Base-by-base conservation (phyloP, 1,140 invertebrate genomes). In the Drosophila miranda region DNA sequence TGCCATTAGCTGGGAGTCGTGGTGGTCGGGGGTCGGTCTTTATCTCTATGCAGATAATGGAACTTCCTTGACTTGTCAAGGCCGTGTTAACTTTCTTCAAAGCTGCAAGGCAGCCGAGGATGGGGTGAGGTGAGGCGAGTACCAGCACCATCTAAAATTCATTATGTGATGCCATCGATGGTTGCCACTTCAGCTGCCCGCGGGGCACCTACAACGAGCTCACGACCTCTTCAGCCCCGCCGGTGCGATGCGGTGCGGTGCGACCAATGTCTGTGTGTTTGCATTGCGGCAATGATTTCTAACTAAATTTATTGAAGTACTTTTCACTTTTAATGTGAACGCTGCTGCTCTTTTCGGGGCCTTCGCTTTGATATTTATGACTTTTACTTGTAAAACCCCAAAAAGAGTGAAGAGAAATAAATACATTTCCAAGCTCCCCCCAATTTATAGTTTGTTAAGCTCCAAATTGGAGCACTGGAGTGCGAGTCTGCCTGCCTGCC, bases 221-320 rank as follows among this genome's bases (percentile, higher is more conserved):
- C 53, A 74, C 55, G 53, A 69, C 7, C 63, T 71, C 79, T 78
- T 73, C 42, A 81, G 57, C 26, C 21, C 11, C 45, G 34, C 30
- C 13, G 23, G 16, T 30, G 2, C 28, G 42, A 43, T 42, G 14
- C 13, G 23, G 16, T 30, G 2, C 28, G 42, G 51, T 42, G 14
- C 41, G 34, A 26, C 23, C 23, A 26, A 26, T 5, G 4, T 38
- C 43, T 50, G 51, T 58, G 70, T 84, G 79, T 83, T 83, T 83
- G 75, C 79, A 83, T 83, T 84, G 52, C 75, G 64, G 64, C 79
- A 78, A 83, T 83, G 77, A 84, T 84, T 84, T 84, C 81, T 87
- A 82, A 87, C 78, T 70, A 76, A 82, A 82, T 87, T 78, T 82
- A 87, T 87, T 87, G 78, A 87, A 87, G 82, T 78, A 87, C 82